These are phyloP conservation scores for Drosophila malerkotliana DNA, from an alignment of 1,140 invertebrate species.

Conservation along the genomic window DNA sequence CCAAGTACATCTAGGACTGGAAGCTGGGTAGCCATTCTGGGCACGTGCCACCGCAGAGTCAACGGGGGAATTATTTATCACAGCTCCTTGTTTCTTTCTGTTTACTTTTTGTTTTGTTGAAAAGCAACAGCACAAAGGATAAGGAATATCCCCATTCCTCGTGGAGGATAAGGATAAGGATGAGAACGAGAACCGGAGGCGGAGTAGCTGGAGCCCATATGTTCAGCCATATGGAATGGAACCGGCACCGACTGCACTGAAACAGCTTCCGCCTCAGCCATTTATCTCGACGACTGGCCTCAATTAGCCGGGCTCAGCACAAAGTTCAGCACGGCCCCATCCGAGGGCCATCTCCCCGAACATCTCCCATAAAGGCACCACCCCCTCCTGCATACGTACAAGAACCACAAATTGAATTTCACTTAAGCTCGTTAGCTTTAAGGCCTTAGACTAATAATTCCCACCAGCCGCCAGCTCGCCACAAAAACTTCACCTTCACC, in stretches of 20 bases:
- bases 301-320: slow-evolving; percentile 53
- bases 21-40: slow-evolving; percentile 34
- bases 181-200: slow-evolving; percentile 1
- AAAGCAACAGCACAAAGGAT: slow-evolving; percentile 74
- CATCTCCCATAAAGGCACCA: not conserved
- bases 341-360: not conserved
- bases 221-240: slow-evolving; percentile 57
- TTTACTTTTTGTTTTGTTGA: slow-evolving; percentile 72
- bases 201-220: slow-evolving; percentile 27
- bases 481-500: slow-evolving; percentile 34
- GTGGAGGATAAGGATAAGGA: slow-evolving; percentile 9
- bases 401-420: slow-evolving; percentile 69
- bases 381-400: slow-evolving; percentile 64
- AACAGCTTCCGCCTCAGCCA: slow-evolving; percentile 33
- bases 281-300: slow-evolving; percentile 56
- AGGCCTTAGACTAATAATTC: slow-evolving; percentile 69
- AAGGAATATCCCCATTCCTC: not conserved
- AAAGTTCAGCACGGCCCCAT: slow-evolving; percentile 14
- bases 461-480: slow-evolving; percentile 24
- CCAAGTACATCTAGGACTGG: slow-evolving; percentile 75
- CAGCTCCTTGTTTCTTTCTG: slow-evolving; percentile 68
- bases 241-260: slow-evolving; percentile 27
- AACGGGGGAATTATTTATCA: slow-evolving; percentile 74
- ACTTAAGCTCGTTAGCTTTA: slow-evolving; percentile 63
- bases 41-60: slow-evolving; percentile 69